Base-by-base conservation (phyloP, 2,888 invertebrate species). In the Caenorhabditis wallacei region DNA sequence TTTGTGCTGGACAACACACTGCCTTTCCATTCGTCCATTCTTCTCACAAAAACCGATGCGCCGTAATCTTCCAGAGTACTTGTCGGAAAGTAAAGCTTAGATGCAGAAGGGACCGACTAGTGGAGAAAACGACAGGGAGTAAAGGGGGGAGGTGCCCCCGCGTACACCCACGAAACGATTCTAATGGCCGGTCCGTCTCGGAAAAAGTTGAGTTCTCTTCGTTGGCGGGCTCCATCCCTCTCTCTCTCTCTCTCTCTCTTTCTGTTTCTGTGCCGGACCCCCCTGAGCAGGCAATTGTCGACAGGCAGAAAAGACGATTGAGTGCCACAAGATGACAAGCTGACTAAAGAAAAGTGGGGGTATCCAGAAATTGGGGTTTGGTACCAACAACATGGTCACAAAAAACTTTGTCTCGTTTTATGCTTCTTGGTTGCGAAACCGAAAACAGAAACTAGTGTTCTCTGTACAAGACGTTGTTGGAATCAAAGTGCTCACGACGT, bases 51-150 rank as follows among this genome's bases (percentile, higher is more conserved):
- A 78, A 78, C 78, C 78, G 78, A 78, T 78, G 78, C 78, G 76
- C 76, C 76, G 78, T 78, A 78, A 78, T 78, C 78, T 78, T 78
- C 78, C 78, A 78, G 78, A 78, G 78, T 78, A 78, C 78, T 78
- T 78, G 78, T 78, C 78, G 78, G 78, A 69, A 78, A 78, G 78
- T 78, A 78, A 78, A 78, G 78, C 69, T 78, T 69, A 24, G 54
- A 78, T 78, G 78, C 69, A 53, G 30, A 30, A 20, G 66, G 66
- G 43, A 35, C 46, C 57, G 64, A 63, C 22, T 43, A 53, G 40
- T 48, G 66, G 61, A 57, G 51, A 46, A 61, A 51, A 30, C 64
- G 64, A 48, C 64, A 64, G 48, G 48, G 66, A 22, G 24, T 20
- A 48, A 51, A 43, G 20, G 51, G 30, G 35, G 16, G 22, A 69